Percentiles rank a stretch among this genome's conserved stretches.
These are phyloP conservation scores for Phacellophora camtschatica DNA, from an alignment of 30 jellyfish, hydroid and myxozoan genomes.

Conservation along the genomic window DNA sequence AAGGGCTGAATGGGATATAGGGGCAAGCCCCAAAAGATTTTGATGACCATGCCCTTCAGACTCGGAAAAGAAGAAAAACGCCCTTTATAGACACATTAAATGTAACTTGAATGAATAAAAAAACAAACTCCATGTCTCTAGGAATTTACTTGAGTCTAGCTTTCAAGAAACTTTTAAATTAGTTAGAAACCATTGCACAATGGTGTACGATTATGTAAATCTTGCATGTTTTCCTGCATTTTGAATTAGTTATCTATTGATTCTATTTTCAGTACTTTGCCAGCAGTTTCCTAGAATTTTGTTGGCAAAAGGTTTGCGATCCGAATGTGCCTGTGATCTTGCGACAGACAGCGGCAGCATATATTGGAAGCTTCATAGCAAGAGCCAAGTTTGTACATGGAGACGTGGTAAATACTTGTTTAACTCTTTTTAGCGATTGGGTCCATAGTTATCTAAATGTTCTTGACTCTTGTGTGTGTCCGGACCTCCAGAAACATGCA, in stretches of 20 bases:
- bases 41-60: too few relatives aligned
- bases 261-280: conserved; percentile 59
- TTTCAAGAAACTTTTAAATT: too few relatives aligned
- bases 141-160: too few relatives aligned
- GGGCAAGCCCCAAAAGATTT: too few relatives aligned
- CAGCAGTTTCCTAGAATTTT: conserved; percentile 64
- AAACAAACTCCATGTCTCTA: too few relatives aligned
- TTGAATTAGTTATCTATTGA: not conserved
- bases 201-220: not conserved
- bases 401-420: conserved; percentile 24
- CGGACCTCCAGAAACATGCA: conserved; percentile 59
- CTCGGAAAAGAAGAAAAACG: too few relatives aligned
- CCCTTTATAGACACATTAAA: too few relatives aligned
- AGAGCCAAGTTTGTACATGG: conserved; percentile 64
- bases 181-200: too few relatives aligned
- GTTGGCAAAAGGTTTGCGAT: conserved; percentile 75
- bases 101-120: too few relatives aligned
- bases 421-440: conserved; percentile 50
- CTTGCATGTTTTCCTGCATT: not conserved
- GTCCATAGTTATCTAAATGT: conserved; percentile 68
- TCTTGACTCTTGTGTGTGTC: conserved; percentile 63
- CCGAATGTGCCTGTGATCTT: conserved; percentile 69
- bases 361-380: conserved; percentile 75
- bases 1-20: too few relatives aligned
- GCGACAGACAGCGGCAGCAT: conserved; percentile 72